A percentile compares a stretch with the other conserved stretches of the same genome.
These are phyloP conservation scores for Jaculus jaculus DNA, from an alignment of 2,113 vertebrate genomes.

Conservation along the genomic window DNA sequence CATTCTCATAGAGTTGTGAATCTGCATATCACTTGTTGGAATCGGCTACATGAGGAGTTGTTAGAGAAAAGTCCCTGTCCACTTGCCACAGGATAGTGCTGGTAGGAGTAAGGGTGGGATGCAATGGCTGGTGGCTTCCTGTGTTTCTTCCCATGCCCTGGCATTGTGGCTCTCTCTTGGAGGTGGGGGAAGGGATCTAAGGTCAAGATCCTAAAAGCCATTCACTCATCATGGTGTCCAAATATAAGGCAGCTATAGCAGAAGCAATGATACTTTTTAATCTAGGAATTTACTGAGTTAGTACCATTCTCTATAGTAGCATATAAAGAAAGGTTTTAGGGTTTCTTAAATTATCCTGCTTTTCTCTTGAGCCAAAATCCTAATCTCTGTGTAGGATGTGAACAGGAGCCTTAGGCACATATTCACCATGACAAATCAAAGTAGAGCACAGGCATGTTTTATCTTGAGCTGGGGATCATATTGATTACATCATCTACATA, in stretches of 20 bases:
- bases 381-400: not conserved
- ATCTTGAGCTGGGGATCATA: not conserved
- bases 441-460: not conserved
- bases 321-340: not conserved
- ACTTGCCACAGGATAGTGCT: too few species aligned
- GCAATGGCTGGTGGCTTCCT: too few species aligned
- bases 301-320: not conserved
- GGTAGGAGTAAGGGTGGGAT: not conserved
- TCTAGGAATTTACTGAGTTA: not conserved
- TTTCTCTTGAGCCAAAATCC: not conserved
- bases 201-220: not conserved
- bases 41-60: not conserved
- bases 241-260: not conserved
- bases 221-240: not conserved
- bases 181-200: not conserved
- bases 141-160: not conserved
- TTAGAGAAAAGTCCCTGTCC: not conserved
- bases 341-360: not conserved
- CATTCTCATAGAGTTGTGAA: not conserved
- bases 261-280: not conserved
- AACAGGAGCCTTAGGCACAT: not conserved
- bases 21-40: not conserved
- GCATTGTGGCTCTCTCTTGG: too few species aligned
- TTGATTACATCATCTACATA: not conserved
- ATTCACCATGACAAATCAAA: not conserved